Evolutionary conservation across 1,140 invertebrate species (phyloP), one percentile per base, ranked within the genome.

Genomic region (Heliothis virescens): DNA sequence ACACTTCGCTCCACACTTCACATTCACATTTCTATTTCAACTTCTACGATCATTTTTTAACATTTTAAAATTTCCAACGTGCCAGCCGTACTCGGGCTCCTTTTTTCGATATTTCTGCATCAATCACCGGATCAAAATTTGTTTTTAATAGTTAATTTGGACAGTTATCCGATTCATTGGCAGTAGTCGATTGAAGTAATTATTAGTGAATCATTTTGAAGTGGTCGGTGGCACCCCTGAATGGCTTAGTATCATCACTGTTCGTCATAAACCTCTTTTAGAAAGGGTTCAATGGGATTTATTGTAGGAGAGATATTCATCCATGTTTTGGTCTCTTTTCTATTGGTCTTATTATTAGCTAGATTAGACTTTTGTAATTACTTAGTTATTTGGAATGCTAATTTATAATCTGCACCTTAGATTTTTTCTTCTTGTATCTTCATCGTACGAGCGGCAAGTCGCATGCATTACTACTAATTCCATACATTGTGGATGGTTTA

Each of bases 161-260:
- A 73, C 80, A 90, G 85, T 85, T 82, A 79, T 81, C 83, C 76
- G 82, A 82, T 78, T 88, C 88, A 92, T 90, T 88, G 88, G 87
- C 83, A 87, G 88, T 91, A 90, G 88, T 90, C 75, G 79, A 72
- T 80, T 82, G 86, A 87, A 85, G 84, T 57, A 78, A 85, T 86
- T 89, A 86, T 85, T 90, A 89, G 87, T 80, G 79, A 87, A 89
- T 91, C 91, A 93, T 94, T 84, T 89, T 88, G 85, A 91, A 86
- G 85, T 89, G 82, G 87, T 89, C 90, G 87, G 85, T 91, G 91
- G 93, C 93, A 94, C 93, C 92, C 79, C 87, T 92, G 93, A 91
- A 94, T 94, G 93, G 93, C 92, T 94, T 94, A 90, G 89, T 92
- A 94, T 90, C 88, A 92, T 91, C 91, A 92, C 86, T 86, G 85